Evolutionary conservation across 2,797 vertebrate genomes (phyloP), one percentile per base, ranked within the genome.

Genomic region (Gambelia wislizenii): DNA sequence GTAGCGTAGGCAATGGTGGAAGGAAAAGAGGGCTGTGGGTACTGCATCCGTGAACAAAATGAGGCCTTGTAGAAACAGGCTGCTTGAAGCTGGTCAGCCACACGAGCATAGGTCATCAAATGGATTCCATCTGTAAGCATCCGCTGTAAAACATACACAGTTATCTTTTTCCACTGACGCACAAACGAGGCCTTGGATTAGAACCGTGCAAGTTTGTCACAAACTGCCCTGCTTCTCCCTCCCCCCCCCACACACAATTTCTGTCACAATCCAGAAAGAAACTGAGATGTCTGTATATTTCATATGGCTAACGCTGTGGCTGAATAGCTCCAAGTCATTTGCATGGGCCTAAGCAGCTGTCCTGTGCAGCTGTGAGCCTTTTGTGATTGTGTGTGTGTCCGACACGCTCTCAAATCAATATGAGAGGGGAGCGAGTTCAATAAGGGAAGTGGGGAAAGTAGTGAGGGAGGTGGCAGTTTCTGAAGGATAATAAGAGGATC

Each of bases 211-310:
- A 18, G 67, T 80, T 64, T 52, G 56, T 76, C 64, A 84, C 18
- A 79, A 49, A 44, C 49, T 52, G n/a, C 78, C 78, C 78, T 61
- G 42, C 25, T 59, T 9, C 30, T 25, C 4, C 30, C 47, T 59
- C 2, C 9, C 4, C 12, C 36, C 75, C 22, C n/a, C n/a, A n/a
- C n/a, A n/a, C n/a, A n/a, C 6, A 25, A 33, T 9, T 20, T 67
- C 44, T 44, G 8, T 2, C 16, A 9, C 20, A 9, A 74, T 16
- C 72, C 6, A 39, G 44, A 39, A 77, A 78, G 49, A 49, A 79
- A 83, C 81, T 27, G 25, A 87, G 20, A 87, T 90, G 39, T 70
- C 81, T 72, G 44, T 79, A 72, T 84, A 70, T 87, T 84, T 90
- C 44, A 79, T 49, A 84, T 42, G 74, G 44, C 54, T 84, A 83